A percentile compares a stretch with the other conserved stretches of the same genome.
These are phyloP conservation scores for Plectropomus leopardus DNA, from an alignment of 2,113 vertebrate species.

Conservation along the genomic window DNA sequence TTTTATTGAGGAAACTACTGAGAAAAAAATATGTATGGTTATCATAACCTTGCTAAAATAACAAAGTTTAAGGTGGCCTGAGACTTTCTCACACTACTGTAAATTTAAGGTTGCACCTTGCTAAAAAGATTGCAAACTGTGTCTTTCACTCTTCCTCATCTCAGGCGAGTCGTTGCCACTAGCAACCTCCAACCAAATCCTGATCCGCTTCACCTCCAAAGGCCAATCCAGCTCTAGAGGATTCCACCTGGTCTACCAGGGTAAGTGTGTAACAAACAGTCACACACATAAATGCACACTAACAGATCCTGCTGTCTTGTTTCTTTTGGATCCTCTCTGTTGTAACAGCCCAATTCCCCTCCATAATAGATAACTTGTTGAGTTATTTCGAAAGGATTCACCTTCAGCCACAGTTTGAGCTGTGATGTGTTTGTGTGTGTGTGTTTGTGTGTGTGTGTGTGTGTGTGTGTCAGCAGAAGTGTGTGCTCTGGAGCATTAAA, in stretches of 20 bases:
- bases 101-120: neutral
- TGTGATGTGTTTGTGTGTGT: constrained; percentile 15
- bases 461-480: constrained; percentile 11
- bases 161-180: constrained; percentile 95
- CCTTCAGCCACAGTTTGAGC: constrained; percentile 18
- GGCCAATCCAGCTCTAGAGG: constrained; percentile 93
- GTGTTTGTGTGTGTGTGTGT: constrained; percentile 9
- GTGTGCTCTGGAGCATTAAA: constrained; percentile 28
- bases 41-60: no score
- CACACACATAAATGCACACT: constrained; percentile 13
- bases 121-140: constrained; percentile 20
- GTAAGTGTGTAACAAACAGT: constrained; percentile 76
- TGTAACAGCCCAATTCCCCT: constrained; percentile 30
- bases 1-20: no score
- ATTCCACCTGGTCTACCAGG: constrained; percentile 99
- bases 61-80: no score
- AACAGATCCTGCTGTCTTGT: neutral
- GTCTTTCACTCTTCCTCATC: constrained; percentile 25
- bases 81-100: constrained; percentile 6
- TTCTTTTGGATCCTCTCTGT: constrained; percentile 20
- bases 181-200: constrained; percentile 96
- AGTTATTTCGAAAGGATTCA: constrained; percentile 51
- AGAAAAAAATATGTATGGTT: no score
- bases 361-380: constrained; percentile 46
- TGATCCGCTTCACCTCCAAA: constrained; percentile 96